phyloP scores from a whole-genome alignment of 2,888 invertebrate genomes.

The Criorhina ranunculi region DNA sequence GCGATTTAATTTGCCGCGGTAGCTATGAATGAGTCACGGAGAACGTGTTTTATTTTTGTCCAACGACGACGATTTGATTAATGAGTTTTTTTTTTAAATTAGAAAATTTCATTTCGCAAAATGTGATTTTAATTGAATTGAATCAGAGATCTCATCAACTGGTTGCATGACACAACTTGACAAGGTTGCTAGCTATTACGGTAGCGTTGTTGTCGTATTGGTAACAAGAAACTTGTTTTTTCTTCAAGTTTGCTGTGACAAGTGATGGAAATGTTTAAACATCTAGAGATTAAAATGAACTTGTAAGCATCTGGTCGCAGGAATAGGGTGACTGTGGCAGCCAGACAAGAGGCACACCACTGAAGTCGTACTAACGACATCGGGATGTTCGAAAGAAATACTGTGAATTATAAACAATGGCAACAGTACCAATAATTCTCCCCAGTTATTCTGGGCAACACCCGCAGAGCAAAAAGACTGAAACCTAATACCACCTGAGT shows the following conservation, averaged over 20 bases:
- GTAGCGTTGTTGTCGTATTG: background rate
- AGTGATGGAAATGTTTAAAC: background rate
- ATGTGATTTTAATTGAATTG: conserved; percentile 67
- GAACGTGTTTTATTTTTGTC: conserved; percentile 64
- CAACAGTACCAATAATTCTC: too few species aligned
- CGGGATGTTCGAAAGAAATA: too few species aligned
- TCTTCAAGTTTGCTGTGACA: too few species aligned
- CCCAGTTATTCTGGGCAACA: too few species aligned
- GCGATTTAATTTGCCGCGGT: conserved; percentile 45
- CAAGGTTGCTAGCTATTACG: background rate
- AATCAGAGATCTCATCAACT: conserved; percentile 37
- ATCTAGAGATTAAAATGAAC: too few species aligned
- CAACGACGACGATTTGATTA: conserved; percentile 50
- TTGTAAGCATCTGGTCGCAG: too few species aligned
- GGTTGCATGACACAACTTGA: background rate
- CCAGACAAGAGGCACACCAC: too few species aligned
- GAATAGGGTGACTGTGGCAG: too few species aligned
- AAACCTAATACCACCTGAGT: too few species aligned
- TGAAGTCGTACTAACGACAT: too few species aligned
- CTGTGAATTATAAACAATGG: too few species aligned
- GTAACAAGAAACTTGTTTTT: background rate
- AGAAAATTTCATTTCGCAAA: conserved; percentile 62
- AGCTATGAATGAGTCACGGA: conserved; percentile 54
- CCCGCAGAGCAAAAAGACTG: too few species aligned
- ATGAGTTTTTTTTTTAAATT: conserved; percentile 28